A percentile compares a stretch with the other conserved stretches of the same genome.
These are phyloP conservation scores for Dipodomys spectabilis DNA, from an alignment of 2,113 vertebrate species.

Conservation along the genomic window DNA sequence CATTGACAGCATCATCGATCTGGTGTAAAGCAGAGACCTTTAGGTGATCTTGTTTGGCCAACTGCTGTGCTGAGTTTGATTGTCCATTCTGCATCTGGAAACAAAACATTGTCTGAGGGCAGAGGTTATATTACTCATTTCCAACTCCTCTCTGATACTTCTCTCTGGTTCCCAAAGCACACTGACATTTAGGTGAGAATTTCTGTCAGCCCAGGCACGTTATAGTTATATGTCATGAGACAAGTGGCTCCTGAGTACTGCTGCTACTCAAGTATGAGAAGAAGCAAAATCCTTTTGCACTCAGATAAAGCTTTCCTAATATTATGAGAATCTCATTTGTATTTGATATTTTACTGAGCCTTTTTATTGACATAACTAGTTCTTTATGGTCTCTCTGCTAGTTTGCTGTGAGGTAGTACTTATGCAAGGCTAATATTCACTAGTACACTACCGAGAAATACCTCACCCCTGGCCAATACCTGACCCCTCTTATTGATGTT, in stretches of 20 bases:
- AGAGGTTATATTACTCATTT: constrained; percentile 48
- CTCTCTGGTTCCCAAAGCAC: background rate
- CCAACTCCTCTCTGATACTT: background rate
- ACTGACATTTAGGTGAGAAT: constrained; percentile 41
- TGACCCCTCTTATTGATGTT: background rate
- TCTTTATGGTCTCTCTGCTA: background rate
- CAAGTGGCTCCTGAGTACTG: background rate
- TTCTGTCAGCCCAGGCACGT: background rate
- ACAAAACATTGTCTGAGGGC: constrained; percentile 36
- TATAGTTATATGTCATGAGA: background rate
- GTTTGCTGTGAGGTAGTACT: background rate
- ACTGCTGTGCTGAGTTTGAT: constrained; percentile 10
- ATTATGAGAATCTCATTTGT: constrained; percentile 20
- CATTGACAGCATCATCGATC: constrained; percentile 54
- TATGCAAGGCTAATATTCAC: background rate
- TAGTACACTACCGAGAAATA: background rate
- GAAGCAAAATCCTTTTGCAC: background rate
- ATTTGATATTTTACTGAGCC: background rate
- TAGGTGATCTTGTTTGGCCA: constrained; percentile 49
- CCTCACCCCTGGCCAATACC: background rate
- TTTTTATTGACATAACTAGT: background rate
- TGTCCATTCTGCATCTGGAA: constrained; percentile 33
- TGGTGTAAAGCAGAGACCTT: constrained; percentile 40
- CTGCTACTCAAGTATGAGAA: background rate
- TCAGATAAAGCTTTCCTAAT: background rate